These are phyloP conservation scores for Ascaphus truei DNA, from an alignment of 2,113 vertebrate species.

Conservation along the genomic window DNA sequence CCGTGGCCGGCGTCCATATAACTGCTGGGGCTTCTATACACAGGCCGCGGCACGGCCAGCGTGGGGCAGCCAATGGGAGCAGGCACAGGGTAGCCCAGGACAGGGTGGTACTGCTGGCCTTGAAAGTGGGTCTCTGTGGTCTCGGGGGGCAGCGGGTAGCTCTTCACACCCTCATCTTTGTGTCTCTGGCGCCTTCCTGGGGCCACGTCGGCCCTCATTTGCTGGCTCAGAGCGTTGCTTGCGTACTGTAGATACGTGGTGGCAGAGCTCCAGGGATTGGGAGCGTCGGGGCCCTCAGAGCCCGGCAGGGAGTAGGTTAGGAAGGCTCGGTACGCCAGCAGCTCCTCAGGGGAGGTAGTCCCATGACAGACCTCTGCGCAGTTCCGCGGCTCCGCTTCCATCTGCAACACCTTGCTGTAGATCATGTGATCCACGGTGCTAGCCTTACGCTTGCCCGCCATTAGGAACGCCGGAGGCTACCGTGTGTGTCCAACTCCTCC, in stretches of 20 bases:
- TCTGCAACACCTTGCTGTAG: conserved; percentile 67
- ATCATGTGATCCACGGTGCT: conserved; percentile 54
- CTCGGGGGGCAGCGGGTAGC: rapidly evolving
- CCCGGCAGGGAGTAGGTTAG: conserved; percentile 62
- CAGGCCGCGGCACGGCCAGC: conserved; percentile 73
- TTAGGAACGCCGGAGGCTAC: conserved; percentile 40
- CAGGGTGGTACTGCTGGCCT: conserved; percentile 15
- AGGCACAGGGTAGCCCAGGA: conserved; percentile 43
- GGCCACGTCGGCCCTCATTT: conserved; percentile 45
- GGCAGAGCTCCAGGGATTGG: conserved; percentile 52
- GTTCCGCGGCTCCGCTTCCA: conserved; percentile 54
- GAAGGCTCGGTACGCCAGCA: conserved; percentile 66
- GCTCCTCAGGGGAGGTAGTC: conserved; percentile 37
- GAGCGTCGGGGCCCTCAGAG: conserved; percentile 49
- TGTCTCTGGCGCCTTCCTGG: conserved; percentile 52
- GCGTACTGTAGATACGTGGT: conserved; percentile 48
- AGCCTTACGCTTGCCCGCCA: conserved; percentile 66
- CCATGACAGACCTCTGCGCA: conserved; percentile 16
- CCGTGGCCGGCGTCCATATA: conserved; percentile 58
- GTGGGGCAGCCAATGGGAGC: conserved; percentile 46
- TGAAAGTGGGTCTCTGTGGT: conserved; percentile 1
- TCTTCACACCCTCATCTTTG: conserved; percentile 37
- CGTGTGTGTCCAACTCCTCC: not conserved
- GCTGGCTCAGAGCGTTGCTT: conserved; percentile 49
- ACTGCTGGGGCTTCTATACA: conserved; percentile 71